Base-by-base conservation (phyloP, 2,888 invertebrate genomes). In the Nipponacmea schrenckii region DNA sequence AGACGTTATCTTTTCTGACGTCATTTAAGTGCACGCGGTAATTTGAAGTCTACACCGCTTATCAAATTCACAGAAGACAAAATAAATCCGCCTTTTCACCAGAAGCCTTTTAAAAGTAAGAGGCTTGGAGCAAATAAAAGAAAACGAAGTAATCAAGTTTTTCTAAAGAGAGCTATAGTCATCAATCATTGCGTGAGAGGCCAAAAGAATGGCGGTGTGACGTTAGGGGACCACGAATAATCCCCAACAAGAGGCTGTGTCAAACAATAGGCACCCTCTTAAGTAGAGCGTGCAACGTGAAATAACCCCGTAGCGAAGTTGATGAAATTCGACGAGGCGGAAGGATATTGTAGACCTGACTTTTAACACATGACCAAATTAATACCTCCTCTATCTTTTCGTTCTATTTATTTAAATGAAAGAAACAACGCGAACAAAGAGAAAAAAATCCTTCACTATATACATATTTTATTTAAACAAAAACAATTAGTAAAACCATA, bases 291-390 rank as follows among this genome's bases (percentile, higher is more conserved):
- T 56, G 56, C 56, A 56, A 24, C 56, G 20, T 56, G 24, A 20
- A 56, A 12, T 56, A 20, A 56, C 56, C 56, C 56, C 24, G 56
- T 56, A 20, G 56, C 56, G 56, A 56, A 56, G 20, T 24, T 56
- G 56, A 56, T 56, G 56, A 56, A 56, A 56, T 56, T 56, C 56
- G 56, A 56, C 56, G 56, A 56, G 56, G 56, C 56, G 56, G 56
- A 56, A 56, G 56, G 56, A 56, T 56, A 56, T 24, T 56, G 24
- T 24, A 56, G 56, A 56, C 56, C 56, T 14, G 56, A 56, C 56
- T 56, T 14, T 56, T 56, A 56, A 56, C 56, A 56, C 56, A 56
- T 24, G 56, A 24, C 56, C 20, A 24, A 24, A 56, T 56, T 56
- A 56, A 56, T 56, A 56, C 56, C 56, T 24, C 56, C 4, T 56